Evolutionary conservation across 2,113 vertebrate genomes (phyloP), one percentile per base, ranked within the genome.

Genomic region (Saccopteryx bilineata): DNA sequence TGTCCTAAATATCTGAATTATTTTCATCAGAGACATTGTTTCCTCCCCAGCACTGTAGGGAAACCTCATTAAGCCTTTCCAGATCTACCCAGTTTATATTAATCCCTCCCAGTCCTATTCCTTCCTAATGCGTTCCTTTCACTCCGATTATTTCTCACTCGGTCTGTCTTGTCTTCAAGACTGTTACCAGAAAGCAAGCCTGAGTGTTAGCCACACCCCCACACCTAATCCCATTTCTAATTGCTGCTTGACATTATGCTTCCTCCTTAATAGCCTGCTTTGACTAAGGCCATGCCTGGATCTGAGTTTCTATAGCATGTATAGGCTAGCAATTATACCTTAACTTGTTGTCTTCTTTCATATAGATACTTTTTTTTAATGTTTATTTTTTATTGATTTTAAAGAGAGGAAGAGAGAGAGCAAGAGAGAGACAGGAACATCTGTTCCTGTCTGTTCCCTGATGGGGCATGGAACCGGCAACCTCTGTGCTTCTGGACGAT

Each of bases 1-100:
- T 90, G 78, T 92, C 65, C 12, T 58, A 91, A 94, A 60, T 33
- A 84, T 90, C 92, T 58, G 39, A 85, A 74, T 94, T 92, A 92
- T 90, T 69, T 95, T 90, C 71, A 12, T 63, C 14, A 50, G 68
- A 66, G 68, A 52, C 15, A n/a, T 18, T 23, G 1, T 76, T 63
- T 79, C 24, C 9, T n/a, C 50, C 50, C 26, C 11, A 72, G 21
- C 24, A 60, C n/a, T 72, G 26, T 21, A 66, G 63, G 75, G 90
- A 54, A 87, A 58, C 56, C 88, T 80, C 18, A 31, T 79, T 68
- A 79, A 85, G 78, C 58, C 71, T 94, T 79, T 50, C 48, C 58
- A 56, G 72, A 74, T 31, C 66, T 24, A 26, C 39, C 10, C 85
- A 50, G 58, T 72, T 93, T 91, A 24, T 26, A 61, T 74, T 23